A percentile compares a stretch with the other conserved stretches of the same genome.
Evolutionary conservation across 2,797 vertebrate species (phyloP).

Genomic region (Alosa sapidissima): DNA sequence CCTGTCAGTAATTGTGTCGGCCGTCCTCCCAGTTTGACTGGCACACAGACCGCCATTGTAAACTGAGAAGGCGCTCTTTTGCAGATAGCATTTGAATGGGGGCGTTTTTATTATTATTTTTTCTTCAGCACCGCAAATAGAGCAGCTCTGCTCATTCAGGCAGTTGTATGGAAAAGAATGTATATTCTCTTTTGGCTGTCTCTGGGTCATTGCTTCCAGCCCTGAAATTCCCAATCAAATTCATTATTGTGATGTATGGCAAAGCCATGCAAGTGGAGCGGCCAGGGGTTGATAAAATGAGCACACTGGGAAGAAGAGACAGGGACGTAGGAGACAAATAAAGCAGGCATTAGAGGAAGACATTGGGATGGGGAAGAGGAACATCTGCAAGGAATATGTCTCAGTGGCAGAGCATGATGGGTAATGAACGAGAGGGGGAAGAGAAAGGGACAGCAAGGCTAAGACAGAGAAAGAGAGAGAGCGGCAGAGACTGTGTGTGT

Average conservation of each 20-base stretch:
- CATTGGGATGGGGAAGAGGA: background rate
- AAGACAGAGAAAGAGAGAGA: background rate
- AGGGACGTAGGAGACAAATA: background rate
- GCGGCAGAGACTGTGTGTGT: background rate
- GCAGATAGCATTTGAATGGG: conserved; percentile 48
- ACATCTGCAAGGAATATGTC: background rate
- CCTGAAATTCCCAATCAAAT: background rate
- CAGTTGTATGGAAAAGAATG: background rate
- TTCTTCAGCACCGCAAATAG: conserved; percentile 36
- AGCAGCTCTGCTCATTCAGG: conserved; percentile 13
- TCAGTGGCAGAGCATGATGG: background rate
- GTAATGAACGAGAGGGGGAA: background rate
- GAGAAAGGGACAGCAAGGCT: background rate
- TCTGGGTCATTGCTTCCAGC: background rate
- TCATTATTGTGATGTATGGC: conserved; percentile 1
- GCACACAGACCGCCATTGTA: conserved; percentile 27
- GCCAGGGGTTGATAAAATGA: background rate
- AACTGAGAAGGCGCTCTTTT: conserved; percentile 31
- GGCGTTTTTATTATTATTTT: background rate
- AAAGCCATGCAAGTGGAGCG: background rate
- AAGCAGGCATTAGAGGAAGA: background rate
- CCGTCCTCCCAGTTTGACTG: conserved; percentile 45
- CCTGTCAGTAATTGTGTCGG: conserved; percentile 52
- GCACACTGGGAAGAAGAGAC: background rate
- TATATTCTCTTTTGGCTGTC: background rate